phyloP scores from a whole-genome alignment of 2,113 vertebrate species.

The Phylloscopus trochiloides region DNA sequence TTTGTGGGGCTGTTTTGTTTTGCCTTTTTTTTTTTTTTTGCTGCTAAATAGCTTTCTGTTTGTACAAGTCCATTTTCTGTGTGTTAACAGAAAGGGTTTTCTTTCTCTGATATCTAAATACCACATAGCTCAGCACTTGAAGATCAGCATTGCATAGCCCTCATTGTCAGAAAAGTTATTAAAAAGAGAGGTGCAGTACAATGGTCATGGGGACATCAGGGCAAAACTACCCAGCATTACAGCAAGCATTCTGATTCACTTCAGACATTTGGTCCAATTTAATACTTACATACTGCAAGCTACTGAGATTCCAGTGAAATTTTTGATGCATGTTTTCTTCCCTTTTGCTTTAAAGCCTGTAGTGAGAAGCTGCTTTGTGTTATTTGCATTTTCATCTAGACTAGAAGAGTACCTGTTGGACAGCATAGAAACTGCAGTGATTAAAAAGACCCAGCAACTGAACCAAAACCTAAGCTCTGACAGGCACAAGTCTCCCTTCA shows the following conservation, averaged over 20 bases:
- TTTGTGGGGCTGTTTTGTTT: not conserved
- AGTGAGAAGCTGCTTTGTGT: conserved; percentile 30
- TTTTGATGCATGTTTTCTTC: not conserved
- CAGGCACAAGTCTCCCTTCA: conserved; percentile 37
- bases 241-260: not conserved
- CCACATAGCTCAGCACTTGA: not conserved
- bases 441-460: conserved; percentile 26
- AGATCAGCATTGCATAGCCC: not conserved
- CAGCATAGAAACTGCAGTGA: conserved; percentile 2
- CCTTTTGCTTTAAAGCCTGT: not conserved
- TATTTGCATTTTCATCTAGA: conserved; percentile 50
- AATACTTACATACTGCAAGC: not conserved
- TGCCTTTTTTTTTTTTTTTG: not conserved
- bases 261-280: not conserved
- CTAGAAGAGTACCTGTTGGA: conserved; percentile 26
- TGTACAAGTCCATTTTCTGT: not conserved
- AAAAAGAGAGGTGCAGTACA: not conserved
- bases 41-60: not conserved
- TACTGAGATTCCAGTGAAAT: not conserved
- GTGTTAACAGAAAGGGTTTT: not conserved
- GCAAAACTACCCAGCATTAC: not conserved
- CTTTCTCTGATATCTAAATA: not conserved
- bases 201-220: not conserved
- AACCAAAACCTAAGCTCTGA: conserved; percentile 31
- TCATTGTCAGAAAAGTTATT: not conserved